These are phyloP conservation scores for Tipula confusa DNA, from an alignment of 2,888 invertebrate species.

Conservation along the genomic window DNA sequence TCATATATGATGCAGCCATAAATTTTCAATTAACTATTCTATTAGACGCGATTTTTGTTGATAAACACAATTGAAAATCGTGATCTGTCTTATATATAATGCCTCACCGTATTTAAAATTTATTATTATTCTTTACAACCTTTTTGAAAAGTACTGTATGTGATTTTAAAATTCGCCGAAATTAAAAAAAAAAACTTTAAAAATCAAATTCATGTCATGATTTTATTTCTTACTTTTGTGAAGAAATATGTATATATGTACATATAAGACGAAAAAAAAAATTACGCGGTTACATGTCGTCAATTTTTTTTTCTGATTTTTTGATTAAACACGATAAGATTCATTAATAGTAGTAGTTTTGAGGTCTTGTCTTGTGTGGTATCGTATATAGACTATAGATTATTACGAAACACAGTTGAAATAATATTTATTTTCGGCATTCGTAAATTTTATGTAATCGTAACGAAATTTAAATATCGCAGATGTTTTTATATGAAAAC, in stretches of 20 bases:
- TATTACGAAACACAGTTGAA: background rate
- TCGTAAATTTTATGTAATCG: background rate
- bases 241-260: background rate
- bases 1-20: background rate
- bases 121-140: constrained; percentile 1
- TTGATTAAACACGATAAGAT: background rate
- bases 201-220: constrained; percentile 20
- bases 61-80: constrained; percentile 14
- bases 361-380: background rate
- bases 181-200: background rate
- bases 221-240: background rate
- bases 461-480: background rate
- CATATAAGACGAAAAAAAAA: no score
- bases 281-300: background rate
- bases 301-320: no score
- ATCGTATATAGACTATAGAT: background rate
- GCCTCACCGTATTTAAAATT: background rate
- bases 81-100: background rate
- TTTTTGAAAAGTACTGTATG: background rate
- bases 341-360: background rate
- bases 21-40: background rate
- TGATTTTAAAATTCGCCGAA: background rate
- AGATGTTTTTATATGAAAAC: constrained; percentile 4
- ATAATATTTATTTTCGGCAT: background rate
- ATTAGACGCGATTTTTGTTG: background rate